Conservation (phyloP, 2,797 vertebrate genomes). For the Lateolabrax maculatus region DNA sequence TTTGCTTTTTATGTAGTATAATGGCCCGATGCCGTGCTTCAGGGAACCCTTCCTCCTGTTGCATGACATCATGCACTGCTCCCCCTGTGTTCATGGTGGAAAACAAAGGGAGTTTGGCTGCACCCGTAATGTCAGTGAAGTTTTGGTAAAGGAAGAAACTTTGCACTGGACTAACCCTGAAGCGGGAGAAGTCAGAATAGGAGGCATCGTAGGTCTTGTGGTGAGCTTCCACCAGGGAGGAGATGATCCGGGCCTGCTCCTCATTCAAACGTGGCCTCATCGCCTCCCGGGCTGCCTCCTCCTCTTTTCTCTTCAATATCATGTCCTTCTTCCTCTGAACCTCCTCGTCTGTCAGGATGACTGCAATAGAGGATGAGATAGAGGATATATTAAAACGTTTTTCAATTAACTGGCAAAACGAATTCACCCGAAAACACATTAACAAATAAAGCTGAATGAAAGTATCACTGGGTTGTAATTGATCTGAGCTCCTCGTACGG, state of each 20-base stretch:
- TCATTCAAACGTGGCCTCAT: conserved; percentile 91
- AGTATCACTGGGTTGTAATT: conserved; percentile 64
- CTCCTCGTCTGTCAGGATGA: conserved; percentile 98
- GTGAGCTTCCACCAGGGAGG: conserved; percentile 94
- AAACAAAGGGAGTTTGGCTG: conserved; percentile 14
- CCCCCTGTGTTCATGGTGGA: conserved; percentile 10
- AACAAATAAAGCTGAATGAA: background rate
- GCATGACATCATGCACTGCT: conserved; percentile 32
- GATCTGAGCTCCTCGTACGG: conserved; percentile 61
- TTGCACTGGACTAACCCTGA: conserved; percentile 86
- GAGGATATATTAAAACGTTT: background rate
- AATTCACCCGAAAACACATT: too few relatives aligned
- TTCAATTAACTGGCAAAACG: too few relatives aligned
- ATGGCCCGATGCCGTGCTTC: background rate
- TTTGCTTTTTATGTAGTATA: conserved; percentile 7
- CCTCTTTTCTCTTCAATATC: conserved; percentile 95
- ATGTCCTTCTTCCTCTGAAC: conserved; percentile 97
- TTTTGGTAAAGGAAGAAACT: conserved; percentile 19
- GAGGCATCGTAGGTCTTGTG: conserved; percentile 96
- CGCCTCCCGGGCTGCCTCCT: conserved; percentile 92
- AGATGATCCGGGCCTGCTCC: conserved; percentile 91
- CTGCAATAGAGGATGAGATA: conserved; percentile 74
- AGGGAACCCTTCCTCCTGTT: background rate
- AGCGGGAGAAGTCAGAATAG: conserved; percentile 93
- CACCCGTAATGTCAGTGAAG: conserved; percentile 7